Percentiles rank a stretch among this genome's conserved stretches.
These are phyloP conservation scores for Alviniconcha strummeri DNA, from an alignment of 2,888 invertebrate species.

Conservation along the genomic window DNA sequence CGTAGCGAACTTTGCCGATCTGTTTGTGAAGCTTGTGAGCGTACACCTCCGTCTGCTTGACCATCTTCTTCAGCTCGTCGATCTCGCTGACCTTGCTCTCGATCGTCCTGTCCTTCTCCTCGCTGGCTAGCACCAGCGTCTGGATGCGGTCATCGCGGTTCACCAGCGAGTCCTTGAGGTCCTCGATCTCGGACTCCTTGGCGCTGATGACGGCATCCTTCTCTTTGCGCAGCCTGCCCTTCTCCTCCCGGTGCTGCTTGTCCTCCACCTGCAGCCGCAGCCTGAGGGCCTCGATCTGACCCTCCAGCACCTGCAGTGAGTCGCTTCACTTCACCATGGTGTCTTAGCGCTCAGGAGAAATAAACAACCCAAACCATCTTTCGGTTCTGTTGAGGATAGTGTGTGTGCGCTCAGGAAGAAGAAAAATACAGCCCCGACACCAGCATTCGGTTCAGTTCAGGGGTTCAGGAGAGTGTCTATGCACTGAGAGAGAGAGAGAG, in stretches of 20 bases:
- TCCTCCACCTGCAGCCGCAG: constrained; percentile 58
- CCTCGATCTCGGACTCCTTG: constrained; percentile 56
- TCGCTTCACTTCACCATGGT: too few relatives aligned
- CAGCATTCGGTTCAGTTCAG: too few relatives aligned
- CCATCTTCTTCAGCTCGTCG: constrained; percentile 52
- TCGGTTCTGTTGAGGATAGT: too few relatives aligned
- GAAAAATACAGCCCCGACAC: too few relatives aligned
- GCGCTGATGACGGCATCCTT: constrained; percentile 48
- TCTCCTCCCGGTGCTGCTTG: constrained; percentile 53
- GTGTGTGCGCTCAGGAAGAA: too few relatives aligned
- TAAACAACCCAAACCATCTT: too few relatives aligned
- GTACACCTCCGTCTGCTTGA: constrained; percentile 57
- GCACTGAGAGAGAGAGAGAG: background rate
- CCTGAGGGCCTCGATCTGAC: constrained; percentile 58
- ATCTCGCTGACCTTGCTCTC: constrained; percentile 55
- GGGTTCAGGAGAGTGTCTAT: too few relatives aligned
- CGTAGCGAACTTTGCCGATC: constrained; percentile 49
- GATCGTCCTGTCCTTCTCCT: constrained; percentile 53
- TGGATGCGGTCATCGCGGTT: constrained; percentile 53
- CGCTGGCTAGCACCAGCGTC: constrained; percentile 38
- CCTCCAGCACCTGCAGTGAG: constrained; percentile 45
- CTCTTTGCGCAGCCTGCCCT: constrained; percentile 47
- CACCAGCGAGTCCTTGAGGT: constrained; percentile 53
- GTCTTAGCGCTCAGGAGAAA: too few relatives aligned
- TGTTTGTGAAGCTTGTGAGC: constrained; percentile 54